Evolutionary conservation across 2,797 vertebrate species (phyloP), one percentile per base, ranked within the genome.

Genomic region (Salarias fasciatus): DNA sequence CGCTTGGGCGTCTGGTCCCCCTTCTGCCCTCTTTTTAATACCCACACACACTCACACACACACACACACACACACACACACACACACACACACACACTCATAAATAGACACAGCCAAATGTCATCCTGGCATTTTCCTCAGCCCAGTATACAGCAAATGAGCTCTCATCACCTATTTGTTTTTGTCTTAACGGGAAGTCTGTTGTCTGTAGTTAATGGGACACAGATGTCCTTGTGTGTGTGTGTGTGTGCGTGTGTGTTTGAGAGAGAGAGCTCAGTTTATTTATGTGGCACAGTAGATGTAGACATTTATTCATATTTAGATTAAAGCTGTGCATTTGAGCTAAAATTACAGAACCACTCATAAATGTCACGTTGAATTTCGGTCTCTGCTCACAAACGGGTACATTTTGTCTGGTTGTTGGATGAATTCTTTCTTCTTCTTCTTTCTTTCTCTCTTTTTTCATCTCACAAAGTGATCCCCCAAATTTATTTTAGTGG

Each of bases 91-190:
- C 31, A 46, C 58, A 37, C 29, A 8, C 8, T 13, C 41, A 58
- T 29, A 55, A 63, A 62, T 15, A 72, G 5, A 58, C 15, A 14
- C 31, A 72, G 53, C 65, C 47, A 63, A 72, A 85, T 80, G 69
- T 69, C 69, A 71, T 78, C 37, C 44, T 82, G 62, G 58, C 69
- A 66, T 73, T 74, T 71, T 38, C 59, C 37, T 45, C 49, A 30
- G 40, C 31, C 69, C 68, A 60, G 60, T 69, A 69, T 79, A 73
- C 64, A 88, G 80, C 79, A 89, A 87, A 88, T 83, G 66, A 88
- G 82, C 72, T 82, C 79, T 83, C 69, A 87, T 88, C 66, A 69
- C 63, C 72, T 75, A 66, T 89, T 87, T 86, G 85, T 85, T 87
- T 84, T 74, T 56, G 66, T 83, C 72, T 69, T 87, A 71, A 72